A percentile compares a stretch with the other conserved stretches of the same genome.
phyloP scores from a whole-genome alignment of 1,140 invertebrate species.

The Brachionus sp. region DNA sequence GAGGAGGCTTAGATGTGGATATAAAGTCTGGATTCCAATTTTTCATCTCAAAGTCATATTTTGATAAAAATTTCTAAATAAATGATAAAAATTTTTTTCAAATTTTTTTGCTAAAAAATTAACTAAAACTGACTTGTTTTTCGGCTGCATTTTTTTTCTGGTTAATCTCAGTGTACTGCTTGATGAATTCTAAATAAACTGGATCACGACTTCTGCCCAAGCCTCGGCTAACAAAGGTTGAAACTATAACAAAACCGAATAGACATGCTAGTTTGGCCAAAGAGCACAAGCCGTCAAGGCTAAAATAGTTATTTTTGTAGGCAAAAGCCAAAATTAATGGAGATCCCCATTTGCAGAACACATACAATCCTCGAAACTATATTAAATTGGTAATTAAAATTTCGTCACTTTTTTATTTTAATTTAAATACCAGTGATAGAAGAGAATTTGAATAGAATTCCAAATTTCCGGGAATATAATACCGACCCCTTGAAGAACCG shows the following conservation, averaged over 20 bases:
- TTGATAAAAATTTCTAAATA: not conserved
- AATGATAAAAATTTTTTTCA: not conserved
- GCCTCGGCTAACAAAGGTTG: not conserved
- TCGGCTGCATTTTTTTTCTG: not conserved
- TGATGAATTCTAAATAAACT: slow-evolving; percentile 3
- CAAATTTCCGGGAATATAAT: not conserved
- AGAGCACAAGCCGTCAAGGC: not conserved
- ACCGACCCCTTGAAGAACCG: not conserved
- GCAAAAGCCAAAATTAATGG: not conserved
- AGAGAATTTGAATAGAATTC: slow-evolving; percentile 33
- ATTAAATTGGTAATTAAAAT: not conserved
- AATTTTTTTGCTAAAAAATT: no score
- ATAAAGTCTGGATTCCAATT: slow-evolving; percentile 23
- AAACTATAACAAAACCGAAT: not conserved
- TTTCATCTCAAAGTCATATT: slow-evolving; percentile 40
- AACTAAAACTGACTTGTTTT: slow-evolving; percentile 3
- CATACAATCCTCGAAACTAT: slow-evolving; percentile 13
- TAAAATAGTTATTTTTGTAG: slow-evolving; percentile 4
- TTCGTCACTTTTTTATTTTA: not conserved
- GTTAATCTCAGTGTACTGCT: not conserved
- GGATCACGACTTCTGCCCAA: not conserved
- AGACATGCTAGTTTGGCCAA: not conserved
- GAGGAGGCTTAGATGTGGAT: not conserved
- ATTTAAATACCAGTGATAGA: slow-evolving; percentile 11
- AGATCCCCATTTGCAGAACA: slow-evolving; percentile 26